A percentile compares a stretch with the other conserved stretches of the same genome.
Evolutionary conservation across 2,113 vertebrate genomes (phyloP).

Genomic region (Coptodon bakossiorum): DNA sequence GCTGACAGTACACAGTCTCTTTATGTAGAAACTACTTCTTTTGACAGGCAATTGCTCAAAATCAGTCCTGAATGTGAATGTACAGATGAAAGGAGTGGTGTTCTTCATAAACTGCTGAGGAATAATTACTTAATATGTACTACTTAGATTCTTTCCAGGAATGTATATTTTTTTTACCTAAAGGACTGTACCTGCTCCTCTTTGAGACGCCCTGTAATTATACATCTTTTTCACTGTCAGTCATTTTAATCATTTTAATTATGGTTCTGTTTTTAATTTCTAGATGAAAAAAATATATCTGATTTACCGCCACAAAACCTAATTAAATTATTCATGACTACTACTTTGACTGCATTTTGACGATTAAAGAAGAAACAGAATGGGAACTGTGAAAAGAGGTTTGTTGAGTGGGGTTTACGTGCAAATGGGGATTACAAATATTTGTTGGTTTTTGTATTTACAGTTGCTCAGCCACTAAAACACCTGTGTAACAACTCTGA

Average conservation of each 20-base stretch:
- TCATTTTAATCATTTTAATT: not conserved
- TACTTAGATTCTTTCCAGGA: not conserved
- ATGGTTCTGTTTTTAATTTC: not conserved
- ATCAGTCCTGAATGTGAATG: not conserved
- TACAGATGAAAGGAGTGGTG: not conserved
- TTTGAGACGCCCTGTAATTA: not conserved
- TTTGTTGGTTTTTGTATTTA: not conserved
- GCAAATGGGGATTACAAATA: not conserved
- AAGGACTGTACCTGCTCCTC: not conserved
- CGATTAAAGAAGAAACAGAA: not conserved
- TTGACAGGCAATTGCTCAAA: not conserved
- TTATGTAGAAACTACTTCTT: not conserved
- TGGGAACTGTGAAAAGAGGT: not conserved
- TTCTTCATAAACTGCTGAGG: not conserved
- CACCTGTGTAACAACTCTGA: not conserved
- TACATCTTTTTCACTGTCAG: not conserved
- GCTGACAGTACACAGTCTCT: not conserved
- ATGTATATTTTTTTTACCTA: not conserved
- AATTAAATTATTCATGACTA: not conserved
- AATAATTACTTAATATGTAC: not conserved
- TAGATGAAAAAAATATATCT: not conserved
- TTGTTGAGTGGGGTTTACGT: not conserved
- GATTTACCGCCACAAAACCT: not conserved
- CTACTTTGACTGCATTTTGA: not conserved
- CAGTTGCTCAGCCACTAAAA: not conserved